Evolutionary conservation across 2,113 vertebrate species (phyloP), one percentile per base, ranked within the genome.

Genomic region (Calonectris borealis): DNA sequence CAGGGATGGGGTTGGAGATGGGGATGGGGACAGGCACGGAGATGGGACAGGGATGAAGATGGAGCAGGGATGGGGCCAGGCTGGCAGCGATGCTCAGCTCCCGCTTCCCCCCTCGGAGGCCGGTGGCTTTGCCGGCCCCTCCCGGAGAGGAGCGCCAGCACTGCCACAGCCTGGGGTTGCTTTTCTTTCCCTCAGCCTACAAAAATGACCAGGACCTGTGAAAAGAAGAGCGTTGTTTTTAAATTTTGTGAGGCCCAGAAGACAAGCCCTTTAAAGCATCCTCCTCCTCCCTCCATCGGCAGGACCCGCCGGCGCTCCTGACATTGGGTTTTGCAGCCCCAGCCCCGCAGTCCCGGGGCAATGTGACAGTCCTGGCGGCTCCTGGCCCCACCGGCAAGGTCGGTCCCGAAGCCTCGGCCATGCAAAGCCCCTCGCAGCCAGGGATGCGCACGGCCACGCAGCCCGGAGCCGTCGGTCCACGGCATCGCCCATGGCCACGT

Each of bases 351-450:
- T 7, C 42, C 7, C 1, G 1, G 60, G 58, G 18, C 55, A 66
- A 40, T 0, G 0, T 2, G 15, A 27, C 1, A 27, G 5, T 60
- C 25, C 62, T 6, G 5, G 61, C 4, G 44, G 44, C 60, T 89
- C 25, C 61, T 25, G 12, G 1, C 55, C 60, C 70, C 40, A 25
- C n/a, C 0, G 1, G 34, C 16, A 44, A 1, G 2, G 0, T 3
- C 0, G 0, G 8, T 9, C 58, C 32, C 3, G 3, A 29, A 15
- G 17, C 55, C 49, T 42, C 2, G 1, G 21, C 36, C 8, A 0
- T 6, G 29, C 14, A 18, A 48, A 65, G 22, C 51, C 51, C 12
- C 71, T 44, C 10, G 9, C n/a, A 55, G 38, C 26, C 48, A 6
- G 27, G 27, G 9, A 52, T 1, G 46, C 4, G 29, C 79, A 22